phyloP scores from a whole-genome alignment of 2,888 invertebrate species.

The Pantelozetes paolii region DNA sequence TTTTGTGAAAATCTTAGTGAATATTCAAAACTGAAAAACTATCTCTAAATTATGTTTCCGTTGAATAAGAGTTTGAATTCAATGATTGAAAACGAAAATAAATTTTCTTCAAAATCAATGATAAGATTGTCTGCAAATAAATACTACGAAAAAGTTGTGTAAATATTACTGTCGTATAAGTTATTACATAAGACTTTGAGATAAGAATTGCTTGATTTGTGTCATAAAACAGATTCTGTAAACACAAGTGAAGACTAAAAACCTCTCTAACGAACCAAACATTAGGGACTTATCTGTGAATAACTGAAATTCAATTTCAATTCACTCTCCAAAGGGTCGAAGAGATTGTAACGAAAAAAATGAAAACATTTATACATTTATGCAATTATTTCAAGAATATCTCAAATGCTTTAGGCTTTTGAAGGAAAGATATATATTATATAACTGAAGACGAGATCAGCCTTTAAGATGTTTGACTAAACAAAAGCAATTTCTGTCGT shows the following conservation, averaged over 20 bases:
- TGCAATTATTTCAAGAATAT: neutral
- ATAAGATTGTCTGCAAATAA: neutral
- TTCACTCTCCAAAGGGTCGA: neutral
- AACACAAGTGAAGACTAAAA: neutral
- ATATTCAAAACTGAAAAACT: too few relatives aligned
- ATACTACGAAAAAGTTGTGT: neutral
- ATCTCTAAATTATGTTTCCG: too few relatives aligned
- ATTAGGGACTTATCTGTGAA: neutral
- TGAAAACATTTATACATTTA: neutral
- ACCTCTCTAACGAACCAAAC: neutral
- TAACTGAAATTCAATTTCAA: neutral
- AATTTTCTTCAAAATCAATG: neutral
- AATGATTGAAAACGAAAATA: neutral
- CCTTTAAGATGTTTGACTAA: neutral
- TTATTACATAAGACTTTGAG: neutral
- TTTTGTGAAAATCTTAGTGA: too few relatives aligned
- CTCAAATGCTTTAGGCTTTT: neutral
- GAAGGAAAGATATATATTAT: too few relatives aligned
- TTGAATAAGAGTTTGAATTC: neutral
- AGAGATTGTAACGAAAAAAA: neutral
- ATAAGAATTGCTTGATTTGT: neutral
- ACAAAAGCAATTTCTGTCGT: conserved; percentile 1
- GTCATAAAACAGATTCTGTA: neutral
- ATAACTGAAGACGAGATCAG: neutral
- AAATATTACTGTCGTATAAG: too few relatives aligned